Percentiles rank a stretch among this genome's conserved stretches.
Conservation (phyloP, 2,113 vertebrate genomes). For the Petaurus breviceps region DNA sequence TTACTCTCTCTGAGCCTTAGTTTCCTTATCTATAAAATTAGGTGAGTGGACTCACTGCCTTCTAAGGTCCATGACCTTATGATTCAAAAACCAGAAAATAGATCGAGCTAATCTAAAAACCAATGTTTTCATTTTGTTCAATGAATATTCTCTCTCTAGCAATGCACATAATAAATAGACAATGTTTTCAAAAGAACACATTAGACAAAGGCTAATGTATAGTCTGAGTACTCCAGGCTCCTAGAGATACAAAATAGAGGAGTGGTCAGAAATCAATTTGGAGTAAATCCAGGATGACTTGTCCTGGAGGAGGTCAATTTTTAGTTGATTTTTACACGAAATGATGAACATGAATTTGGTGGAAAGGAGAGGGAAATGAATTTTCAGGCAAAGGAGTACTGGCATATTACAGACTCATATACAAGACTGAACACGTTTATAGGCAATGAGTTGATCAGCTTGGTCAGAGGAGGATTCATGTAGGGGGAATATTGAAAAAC, state of each 20-base stretch:
- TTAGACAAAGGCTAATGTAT: neutral
- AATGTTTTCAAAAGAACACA: neutral
- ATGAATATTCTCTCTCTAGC: neutral
- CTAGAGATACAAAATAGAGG: neutral
- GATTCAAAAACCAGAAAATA: neutral
- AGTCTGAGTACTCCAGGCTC: neutral
- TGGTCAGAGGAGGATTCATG: neutral
- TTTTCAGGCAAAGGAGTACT: neutral
- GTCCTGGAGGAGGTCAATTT: neutral
- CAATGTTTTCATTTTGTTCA: neutral
- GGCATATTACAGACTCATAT: neutral
- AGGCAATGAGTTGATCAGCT: neutral
- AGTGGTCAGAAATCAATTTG: neutral
- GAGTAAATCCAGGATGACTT: neutral
- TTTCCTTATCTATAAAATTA: neutral
- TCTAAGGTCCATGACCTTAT: neutral
- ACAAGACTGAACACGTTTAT: neutral
- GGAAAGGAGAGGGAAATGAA: neutral
- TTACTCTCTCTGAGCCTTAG: neutral
- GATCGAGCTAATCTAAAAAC: neutral
- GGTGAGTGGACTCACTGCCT: neutral
- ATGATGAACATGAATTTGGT: neutral
- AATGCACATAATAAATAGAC: neutral
- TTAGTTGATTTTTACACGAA: neutral
- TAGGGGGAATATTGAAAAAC: neutral